phyloP scores from a whole-genome alignment of 1,140 invertebrate species.

The Colletes latitarsis region DNA sequence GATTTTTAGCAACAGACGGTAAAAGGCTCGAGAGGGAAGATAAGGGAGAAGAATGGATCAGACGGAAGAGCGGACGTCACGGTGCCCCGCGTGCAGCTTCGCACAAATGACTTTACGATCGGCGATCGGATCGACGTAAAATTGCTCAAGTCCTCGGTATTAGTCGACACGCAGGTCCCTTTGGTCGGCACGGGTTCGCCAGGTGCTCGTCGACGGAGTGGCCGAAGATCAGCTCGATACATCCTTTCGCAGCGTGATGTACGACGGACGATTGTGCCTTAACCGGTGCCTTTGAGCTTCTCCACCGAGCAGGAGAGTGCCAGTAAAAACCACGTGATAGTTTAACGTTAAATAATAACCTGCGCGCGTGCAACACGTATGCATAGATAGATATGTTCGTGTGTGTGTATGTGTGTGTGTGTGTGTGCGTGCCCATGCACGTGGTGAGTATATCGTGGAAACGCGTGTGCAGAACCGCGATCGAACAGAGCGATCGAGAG shows the following conservation, averaged over 20 bases:
- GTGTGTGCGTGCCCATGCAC: neutral
- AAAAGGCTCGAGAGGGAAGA: neutral
- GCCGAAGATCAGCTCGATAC: constrained; percentile 40
- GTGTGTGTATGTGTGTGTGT: neutral
- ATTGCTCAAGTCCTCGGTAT: constrained; percentile 64
- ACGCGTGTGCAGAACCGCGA: constrained; percentile 7
- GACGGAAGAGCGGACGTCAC: constrained; percentile 4
- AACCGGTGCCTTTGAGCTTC: constrained; percentile 52
- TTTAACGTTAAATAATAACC: constrained; percentile 56
- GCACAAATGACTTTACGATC: constrained; percentile 63
- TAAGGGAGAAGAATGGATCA: neutral
- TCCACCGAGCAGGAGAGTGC: constrained; percentile 16
- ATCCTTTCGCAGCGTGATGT: constrained; percentile 18
- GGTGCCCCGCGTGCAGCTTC: constrained; percentile 17
- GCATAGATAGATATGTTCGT: too few relatives aligned
- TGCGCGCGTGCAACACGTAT: neutral
- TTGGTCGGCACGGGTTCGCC: constrained; percentile 31
- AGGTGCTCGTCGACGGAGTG: constrained; percentile 52
- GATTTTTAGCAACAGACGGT: too few relatives aligned
- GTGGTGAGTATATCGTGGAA: constrained; percentile 22
- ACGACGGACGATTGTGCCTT: constrained; percentile 60
- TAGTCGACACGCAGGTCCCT: constrained; percentile 27
- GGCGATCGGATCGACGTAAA: constrained; percentile 59
- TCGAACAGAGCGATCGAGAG: constrained; percentile 8
- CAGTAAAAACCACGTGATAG: constrained; percentile 54